Percentiles rank a stretch among this genome's conserved stretches.
phyloP scores from a whole-genome alignment of 2,888 invertebrate species.

The Lymantria monacha region DNA sequence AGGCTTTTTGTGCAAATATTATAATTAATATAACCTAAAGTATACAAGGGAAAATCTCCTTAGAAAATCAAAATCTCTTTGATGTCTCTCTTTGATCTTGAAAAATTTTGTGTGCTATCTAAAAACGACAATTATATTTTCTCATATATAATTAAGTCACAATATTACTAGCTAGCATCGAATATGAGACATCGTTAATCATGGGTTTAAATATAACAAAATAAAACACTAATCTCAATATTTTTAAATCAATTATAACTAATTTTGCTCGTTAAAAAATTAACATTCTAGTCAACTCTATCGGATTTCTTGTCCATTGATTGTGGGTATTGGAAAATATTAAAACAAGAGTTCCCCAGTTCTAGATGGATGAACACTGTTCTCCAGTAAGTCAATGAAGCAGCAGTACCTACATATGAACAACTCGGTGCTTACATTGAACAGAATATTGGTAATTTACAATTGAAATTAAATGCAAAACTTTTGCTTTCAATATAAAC shows the following conservation, averaged over 20 bases:
- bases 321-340: slow-evolving; percentile 41
- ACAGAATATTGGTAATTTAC: background rate
- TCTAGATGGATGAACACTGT: slow-evolving; percentile 33
- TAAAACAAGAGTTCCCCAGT: slow-evolving; percentile 32
- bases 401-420: slow-evolving; percentile 17
- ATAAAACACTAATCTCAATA: too few species aligned
- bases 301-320: slow-evolving; percentile 16
- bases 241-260: background rate
- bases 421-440: background rate
- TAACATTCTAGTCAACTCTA: slow-evolving; percentile 16
- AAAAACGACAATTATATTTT: too few species aligned
- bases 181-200: too few species aligned
- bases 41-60: too few species aligned
- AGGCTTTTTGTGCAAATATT: too few species aligned
- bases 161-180: too few species aligned
- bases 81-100: too few species aligned
- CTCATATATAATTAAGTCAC: too few species aligned
- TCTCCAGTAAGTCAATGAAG: slow-evolving; percentile 28
- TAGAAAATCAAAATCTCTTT: too few species aligned
- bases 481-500: background rate
- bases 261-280: background rate
- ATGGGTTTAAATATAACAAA: too few species aligned
- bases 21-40: too few species aligned
- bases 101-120: too few species aligned
- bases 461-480: background rate